Conservation (phyloP, 2,797 vertebrate species). For the Semotilus atromaculatus region DNA sequence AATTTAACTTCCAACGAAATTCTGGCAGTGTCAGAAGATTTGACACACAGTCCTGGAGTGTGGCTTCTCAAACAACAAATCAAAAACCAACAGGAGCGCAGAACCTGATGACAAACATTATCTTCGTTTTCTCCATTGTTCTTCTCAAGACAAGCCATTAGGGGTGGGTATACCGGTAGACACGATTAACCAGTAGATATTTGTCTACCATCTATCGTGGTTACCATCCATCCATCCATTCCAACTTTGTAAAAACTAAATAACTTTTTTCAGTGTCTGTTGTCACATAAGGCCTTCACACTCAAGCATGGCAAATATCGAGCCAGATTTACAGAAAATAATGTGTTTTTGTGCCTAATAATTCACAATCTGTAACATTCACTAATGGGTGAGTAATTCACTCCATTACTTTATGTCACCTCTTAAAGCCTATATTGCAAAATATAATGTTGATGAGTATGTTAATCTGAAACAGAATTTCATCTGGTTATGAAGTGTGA, state of each 20-base stretch:
- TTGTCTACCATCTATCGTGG: no score
- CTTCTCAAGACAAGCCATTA: no score
- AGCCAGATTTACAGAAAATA: background rate
- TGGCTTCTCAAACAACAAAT: no score
- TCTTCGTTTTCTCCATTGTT: no score
- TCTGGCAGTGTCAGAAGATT: no score
- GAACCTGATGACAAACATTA: no score
- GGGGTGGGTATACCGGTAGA: no score
- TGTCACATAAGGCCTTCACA: background rate
- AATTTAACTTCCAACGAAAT: no score
- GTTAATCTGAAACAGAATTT: slow-evolving; percentile 6
- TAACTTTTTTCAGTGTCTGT: background rate
- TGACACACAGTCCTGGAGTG: no score
- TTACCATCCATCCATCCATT: no score
- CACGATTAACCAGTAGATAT: no score
- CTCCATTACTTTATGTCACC: background rate
- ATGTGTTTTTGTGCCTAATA: background rate
- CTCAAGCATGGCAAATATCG: background rate
- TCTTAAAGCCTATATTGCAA: background rate
- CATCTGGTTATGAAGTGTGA: background rate
- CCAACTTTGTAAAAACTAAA: background rate
- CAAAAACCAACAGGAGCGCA: no score
- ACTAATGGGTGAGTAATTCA: background rate
- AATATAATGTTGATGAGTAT: background rate
- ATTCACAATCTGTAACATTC: background rate